phyloP scores from a whole-genome alignment of 2,113 vertebrate species.

The Cervus canadensis region DNA sequence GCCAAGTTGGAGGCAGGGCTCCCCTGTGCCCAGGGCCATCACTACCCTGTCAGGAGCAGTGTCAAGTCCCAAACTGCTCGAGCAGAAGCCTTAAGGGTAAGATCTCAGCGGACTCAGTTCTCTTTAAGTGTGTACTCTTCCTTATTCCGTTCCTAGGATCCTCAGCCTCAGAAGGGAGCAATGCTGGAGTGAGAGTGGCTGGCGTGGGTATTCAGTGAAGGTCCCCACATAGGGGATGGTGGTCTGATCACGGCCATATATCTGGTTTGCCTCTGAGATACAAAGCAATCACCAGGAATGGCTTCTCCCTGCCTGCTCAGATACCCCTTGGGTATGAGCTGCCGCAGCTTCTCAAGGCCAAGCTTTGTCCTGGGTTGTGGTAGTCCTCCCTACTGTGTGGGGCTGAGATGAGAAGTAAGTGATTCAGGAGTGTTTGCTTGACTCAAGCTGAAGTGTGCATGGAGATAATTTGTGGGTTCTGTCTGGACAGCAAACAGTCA shows the following conservation, averaged over 20 bases:
- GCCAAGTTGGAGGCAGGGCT: not conserved
- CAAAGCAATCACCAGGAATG: not conserved
- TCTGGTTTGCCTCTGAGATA: not conserved
- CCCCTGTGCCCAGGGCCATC: not conserved
- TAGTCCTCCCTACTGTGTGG: not conserved
- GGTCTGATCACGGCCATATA: not conserved
- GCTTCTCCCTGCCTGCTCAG: not conserved
- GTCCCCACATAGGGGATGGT: not conserved
- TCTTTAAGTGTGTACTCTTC: not conserved
- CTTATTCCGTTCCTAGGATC: not conserved
- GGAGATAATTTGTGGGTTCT: not conserved
- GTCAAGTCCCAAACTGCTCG: not conserved
- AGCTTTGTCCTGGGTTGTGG: not conserved
- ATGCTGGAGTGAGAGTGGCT: not conserved
- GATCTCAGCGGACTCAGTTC: not conserved
- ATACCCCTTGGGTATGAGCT: not conserved
- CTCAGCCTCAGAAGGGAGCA: not conserved
- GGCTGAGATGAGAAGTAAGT: not conserved
- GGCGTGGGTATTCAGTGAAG: not conserved
- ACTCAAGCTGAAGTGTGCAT: not conserved
- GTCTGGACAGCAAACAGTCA: not conserved
- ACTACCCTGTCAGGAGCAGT: not conserved
- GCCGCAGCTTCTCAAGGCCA: not conserved
- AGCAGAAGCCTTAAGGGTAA: not conserved
- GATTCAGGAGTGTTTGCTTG: not conserved